Evolutionary conservation across 92 coral and sea anemone species (phyloP).

Genomic region (Bergia sp.): DNA sequence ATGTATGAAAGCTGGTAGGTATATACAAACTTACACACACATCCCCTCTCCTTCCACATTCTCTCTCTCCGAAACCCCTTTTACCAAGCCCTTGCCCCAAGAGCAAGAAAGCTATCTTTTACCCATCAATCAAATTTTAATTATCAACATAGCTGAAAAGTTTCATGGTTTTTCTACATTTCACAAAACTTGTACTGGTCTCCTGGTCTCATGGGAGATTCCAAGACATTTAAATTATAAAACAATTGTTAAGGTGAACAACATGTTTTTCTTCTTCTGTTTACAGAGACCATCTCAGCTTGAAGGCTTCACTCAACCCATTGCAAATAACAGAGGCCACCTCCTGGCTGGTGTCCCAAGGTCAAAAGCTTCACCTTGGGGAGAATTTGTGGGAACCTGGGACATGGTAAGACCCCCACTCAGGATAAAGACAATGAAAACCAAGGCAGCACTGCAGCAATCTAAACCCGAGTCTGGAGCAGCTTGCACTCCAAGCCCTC

Average conservation of each 20-base stretch:
- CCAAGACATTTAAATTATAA: not conserved
- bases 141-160: no score
- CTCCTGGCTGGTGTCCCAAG: conserved; percentile 87
- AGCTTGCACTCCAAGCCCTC: conserved; percentile 36
- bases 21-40: no score
- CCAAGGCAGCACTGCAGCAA: conserved; percentile 54
- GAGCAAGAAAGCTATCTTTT: no score
- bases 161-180: no score
- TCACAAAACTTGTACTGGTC: no score
- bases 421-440: conserved; percentile 76
- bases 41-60: no score
- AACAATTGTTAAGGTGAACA: not conserved
- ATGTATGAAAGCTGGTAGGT: no score
- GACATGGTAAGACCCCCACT: conserved; percentile 76
- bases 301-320: conserved; percentile 89
- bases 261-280: not conserved
- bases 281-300: conserved; percentile 88
- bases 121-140: no score
- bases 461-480: conserved; percentile 36
- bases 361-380: conserved; percentile 90
- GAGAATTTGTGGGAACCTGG: conserved; percentile 95
- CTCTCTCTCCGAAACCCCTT: no score
- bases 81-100: no score
- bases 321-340: conserved; percentile 92
- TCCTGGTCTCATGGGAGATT: not conserved